Percentiles rank a stretch among this genome's conserved stretches.
Evolutionary conservation across 2,797 vertebrate genomes (phyloP).

Genomic region (Rhadinocentrus ornatus): DNA sequence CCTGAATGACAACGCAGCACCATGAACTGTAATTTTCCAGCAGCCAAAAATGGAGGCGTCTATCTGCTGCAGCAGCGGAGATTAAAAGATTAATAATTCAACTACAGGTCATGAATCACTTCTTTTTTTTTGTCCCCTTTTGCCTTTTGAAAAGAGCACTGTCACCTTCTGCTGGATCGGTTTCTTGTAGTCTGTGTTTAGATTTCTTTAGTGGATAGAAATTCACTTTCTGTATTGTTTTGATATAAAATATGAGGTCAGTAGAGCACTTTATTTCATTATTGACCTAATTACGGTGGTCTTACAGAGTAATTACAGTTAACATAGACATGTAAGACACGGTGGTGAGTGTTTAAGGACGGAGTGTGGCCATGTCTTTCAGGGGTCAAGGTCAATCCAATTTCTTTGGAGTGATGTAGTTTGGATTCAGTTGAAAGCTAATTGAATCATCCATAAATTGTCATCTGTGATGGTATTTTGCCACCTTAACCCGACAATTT

Average conservation of each 20-base stretch:
- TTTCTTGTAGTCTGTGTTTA: slow-evolving; percentile 24
- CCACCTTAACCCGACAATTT: slow-evolving; percentile 29
- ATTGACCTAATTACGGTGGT: slow-evolving; percentile 49
- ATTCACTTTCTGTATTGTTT: slow-evolving; percentile 37
- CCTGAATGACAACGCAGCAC: slow-evolving; percentile 70
- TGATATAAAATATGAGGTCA: slow-evolving; percentile 50
- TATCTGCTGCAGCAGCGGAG: slow-evolving; percentile 85
- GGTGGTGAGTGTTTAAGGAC: slow-evolving; percentile 35
- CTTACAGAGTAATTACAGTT: slow-evolving; percentile 28
- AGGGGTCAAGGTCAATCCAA: slow-evolving; percentile 62
- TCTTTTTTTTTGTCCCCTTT: slow-evolving; percentile 69
- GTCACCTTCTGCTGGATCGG: slow-evolving; percentile 47
- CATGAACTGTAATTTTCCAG: slow-evolving; percentile 86
- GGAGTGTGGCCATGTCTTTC: slow-evolving; percentile 25
- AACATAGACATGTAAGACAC: slow-evolving; percentile 33
- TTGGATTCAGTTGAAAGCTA: slow-evolving; percentile 52
- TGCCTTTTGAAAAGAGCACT: slow-evolving; percentile 56
- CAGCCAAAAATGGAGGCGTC: slow-evolving; percentile 85
- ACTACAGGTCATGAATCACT: slow-evolving; percentile 88
- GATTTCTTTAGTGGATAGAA: neutral
- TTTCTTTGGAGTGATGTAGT: slow-evolving; percentile 55
- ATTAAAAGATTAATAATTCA: slow-evolving; percentile 99
- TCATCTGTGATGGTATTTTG: slow-evolving; percentile 50
- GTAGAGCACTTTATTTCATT: slow-evolving; percentile 46
- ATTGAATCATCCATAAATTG: slow-evolving; percentile 68